Percentiles rank a stretch among this genome's conserved stretches.
phyloP scores from a whole-genome alignment of 2,113 vertebrate genomes.

The Cryptotis parvus region DNA sequence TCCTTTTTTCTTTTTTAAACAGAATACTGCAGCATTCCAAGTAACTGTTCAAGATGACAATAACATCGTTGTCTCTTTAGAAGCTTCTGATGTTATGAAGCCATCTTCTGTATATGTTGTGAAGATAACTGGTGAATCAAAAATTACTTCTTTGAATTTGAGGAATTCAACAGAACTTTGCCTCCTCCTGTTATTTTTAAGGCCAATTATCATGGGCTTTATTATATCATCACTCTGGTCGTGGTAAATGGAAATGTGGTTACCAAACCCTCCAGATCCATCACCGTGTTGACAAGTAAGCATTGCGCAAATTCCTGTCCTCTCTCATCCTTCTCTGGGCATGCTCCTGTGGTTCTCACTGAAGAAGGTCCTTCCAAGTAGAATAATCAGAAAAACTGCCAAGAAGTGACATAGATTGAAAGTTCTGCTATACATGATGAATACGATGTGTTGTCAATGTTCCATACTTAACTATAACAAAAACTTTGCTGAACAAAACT shows the following conservation, averaged over 20 bases:
- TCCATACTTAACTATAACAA: not conserved
- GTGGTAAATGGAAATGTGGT: conserved; percentile 87
- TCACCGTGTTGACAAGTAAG: conserved; percentile 95
- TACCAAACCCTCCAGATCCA: conserved; percentile 89
- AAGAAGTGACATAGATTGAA: not conserved
- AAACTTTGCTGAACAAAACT: not conserved
- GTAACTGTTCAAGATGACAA: conserved; percentile 90
- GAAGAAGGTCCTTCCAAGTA: not conserved
- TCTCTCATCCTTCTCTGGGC: conserved; percentile 6
- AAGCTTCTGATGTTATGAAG: conserved; percentile 90
- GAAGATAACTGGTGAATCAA: conserved; percentile 94
- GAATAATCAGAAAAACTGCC: not conserved
- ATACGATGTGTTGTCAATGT: not conserved
- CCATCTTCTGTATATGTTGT: conserved; percentile 91
- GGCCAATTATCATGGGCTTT: conserved; percentile 93
- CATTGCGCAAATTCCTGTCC: not conserved
- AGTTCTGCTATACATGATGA: not conserved
- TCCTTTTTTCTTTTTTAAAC: conserved; percentile 49
- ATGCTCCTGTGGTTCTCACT: not conserved
- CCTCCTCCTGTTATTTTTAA: conserved; percentile 91
- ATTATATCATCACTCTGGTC: conserved; percentile 94
- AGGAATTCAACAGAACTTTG: conserved; percentile 88
- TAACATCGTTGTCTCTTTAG: conserved; percentile 89
- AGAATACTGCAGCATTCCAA: conserved; percentile 89
- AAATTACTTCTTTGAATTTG: conserved; percentile 91